Conservation (phyloP, 2,888 invertebrate species). For the Apamea monoglypha region DNA sequence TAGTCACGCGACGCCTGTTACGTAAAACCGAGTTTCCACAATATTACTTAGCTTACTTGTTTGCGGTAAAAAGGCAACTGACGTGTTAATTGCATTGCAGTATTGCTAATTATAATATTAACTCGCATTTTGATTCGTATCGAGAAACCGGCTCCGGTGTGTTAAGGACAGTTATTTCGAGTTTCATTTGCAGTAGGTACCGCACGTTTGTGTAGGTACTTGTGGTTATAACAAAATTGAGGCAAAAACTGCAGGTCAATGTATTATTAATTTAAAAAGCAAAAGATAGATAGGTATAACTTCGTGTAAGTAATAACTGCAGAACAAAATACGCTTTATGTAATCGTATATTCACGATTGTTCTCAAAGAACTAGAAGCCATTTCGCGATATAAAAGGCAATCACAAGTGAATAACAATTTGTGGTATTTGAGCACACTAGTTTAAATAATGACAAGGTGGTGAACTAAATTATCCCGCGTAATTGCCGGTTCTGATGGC, state of each 20-base stretch:
- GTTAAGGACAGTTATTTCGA: constrained; percentile 72
- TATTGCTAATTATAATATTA: constrained; percentile 82
- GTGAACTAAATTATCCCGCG: constrained; percentile 61
- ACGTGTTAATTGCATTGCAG: constrained; percentile 87
- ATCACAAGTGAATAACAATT: constrained; percentile 29
- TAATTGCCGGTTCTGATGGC: constrained; percentile 62
- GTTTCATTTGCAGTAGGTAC: constrained; percentile 61
- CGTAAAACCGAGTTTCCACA: constrained; percentile 83
- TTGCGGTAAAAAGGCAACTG: constrained; percentile 84
- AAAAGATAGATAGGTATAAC: constrained; percentile 5
- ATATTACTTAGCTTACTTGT: constrained; percentile 81
- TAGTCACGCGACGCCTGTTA: constrained; percentile 85
- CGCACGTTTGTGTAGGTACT: constrained; percentile 24
- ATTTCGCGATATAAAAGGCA: constrained; percentile 39
- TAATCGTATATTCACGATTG: constrained; percentile 18
- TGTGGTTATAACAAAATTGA: constrained; percentile 25
- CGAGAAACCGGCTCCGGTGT: constrained; percentile 71
- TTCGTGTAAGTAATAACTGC: constrained; percentile 1
- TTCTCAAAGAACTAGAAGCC: constrained; percentile 27
- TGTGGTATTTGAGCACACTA: constrained; percentile 38
- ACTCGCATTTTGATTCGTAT: constrained; percentile 78
- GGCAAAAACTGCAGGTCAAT: constrained; percentile 49
- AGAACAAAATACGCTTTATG: constrained; percentile 22
- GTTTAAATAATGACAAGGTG: constrained; percentile 60
- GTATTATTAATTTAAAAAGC: constrained; percentile 31